phyloP scores from a whole-genome alignment of 2,888 invertebrate genomes.

The Agrochola circellaris region DNA sequence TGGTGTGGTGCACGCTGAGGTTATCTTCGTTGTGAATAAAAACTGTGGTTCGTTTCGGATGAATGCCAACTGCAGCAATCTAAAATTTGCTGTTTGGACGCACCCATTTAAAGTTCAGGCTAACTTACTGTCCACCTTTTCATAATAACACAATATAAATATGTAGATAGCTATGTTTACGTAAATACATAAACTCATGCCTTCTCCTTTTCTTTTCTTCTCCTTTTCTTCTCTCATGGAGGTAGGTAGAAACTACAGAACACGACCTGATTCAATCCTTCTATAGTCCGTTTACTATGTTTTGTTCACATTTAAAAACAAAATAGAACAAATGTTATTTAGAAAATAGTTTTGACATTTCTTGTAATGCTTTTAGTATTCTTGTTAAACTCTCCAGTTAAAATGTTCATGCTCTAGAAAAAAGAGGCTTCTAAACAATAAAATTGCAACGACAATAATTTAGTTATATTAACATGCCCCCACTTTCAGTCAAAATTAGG shows the following conservation, averaged over 20 bases:
- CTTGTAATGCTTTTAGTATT: no score
- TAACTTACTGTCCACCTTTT: background rate
- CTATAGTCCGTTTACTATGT: no score
- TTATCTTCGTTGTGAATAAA: background rate
- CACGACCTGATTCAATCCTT: no score
- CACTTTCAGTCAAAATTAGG: constrained; percentile 42
- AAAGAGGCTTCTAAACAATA: background rate
- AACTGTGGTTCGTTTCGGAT: background rate
- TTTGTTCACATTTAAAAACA: no score
- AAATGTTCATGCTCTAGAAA: background rate
- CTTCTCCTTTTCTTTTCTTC: no score
- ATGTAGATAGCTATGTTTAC: background rate
- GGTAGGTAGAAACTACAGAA: no score
- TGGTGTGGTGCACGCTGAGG: constrained; percentile 3
- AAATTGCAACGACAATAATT: background rate
- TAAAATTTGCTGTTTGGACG: background rate
- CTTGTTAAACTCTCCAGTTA: background rate
- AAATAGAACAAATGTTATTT: background rate
- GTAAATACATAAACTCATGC: no score
- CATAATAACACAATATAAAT: background rate
- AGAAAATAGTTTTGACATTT: background rate
- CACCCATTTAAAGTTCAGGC: background rate
- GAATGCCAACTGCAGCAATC: background rate
- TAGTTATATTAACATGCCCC: background rate
- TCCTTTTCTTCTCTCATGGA: no score